A percentile compares a stretch with the other conserved stretches of the same genome.
phyloP scores from a whole-genome alignment of 2,113 vertebrate species.

The Chaetops frenatus region DNA sequence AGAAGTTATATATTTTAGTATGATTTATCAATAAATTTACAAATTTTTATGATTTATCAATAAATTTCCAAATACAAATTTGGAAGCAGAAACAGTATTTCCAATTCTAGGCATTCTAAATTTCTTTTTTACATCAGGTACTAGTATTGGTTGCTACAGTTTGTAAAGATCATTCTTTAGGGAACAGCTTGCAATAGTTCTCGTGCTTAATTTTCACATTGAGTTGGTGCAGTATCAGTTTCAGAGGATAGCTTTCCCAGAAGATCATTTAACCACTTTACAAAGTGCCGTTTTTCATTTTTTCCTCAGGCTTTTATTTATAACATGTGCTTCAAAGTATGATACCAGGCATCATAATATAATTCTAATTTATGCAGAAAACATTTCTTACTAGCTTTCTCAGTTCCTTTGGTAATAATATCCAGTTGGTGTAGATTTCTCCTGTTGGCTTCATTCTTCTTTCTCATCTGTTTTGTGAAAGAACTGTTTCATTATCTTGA shows the following conservation, averaged over 20 bases:
- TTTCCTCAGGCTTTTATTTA: slow-evolving; percentile 39
- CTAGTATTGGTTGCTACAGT: neutral
- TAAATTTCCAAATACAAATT: neutral
- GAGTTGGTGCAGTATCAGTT: neutral
- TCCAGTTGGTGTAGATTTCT: slow-evolving; percentile 26
- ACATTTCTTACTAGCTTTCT: neutral
- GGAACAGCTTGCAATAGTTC: neutral
- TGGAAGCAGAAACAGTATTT: neutral
- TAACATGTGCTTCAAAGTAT: slow-evolving; percentile 15
- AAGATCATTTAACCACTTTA: slow-evolving; percentile 35
- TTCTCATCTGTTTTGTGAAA: slow-evolving; percentile 10
- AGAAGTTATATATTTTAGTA: neutral
- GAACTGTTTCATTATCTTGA: slow-evolving; percentile 20
- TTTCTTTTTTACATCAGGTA: neutral
- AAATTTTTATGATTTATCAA: neutral
- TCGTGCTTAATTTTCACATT: neutral
- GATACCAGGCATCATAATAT: slow-evolving; percentile 6
- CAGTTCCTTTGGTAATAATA: slow-evolving; percentile 36
- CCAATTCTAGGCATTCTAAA: neutral
- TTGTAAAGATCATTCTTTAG: neutral
- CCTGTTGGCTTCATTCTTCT: neutral
- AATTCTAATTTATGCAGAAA: slow-evolving; percentile 45
- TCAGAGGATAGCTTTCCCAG: neutral
- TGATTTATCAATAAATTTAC: neutral
- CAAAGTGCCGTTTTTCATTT: slow-evolving; percentile 5